Percentiles rank a stretch among this genome's conserved stretches.
Conservation (phyloP, 2,888 invertebrate species). For the Hesperia comma region DNA sequence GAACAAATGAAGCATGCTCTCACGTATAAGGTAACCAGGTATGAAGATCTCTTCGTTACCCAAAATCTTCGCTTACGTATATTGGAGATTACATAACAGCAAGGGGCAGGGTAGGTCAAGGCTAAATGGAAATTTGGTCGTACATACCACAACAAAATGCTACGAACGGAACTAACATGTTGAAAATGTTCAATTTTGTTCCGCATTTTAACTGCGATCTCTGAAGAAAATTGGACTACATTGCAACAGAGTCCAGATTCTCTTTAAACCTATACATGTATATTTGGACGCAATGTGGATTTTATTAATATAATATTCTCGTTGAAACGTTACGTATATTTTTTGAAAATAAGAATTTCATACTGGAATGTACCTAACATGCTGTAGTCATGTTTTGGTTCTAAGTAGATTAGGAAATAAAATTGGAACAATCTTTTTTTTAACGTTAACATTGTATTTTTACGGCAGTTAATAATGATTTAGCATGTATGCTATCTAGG, state of each 20-base stretch:
- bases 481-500: too few relatives aligned
- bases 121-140: slow-evolving; percentile 48
- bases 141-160: slow-evolving; percentile 64
- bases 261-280: neutral
- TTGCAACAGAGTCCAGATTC: slow-evolving; percentile 31
- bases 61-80: slow-evolving; percentile 28
- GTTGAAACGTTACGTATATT: neutral
- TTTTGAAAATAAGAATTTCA: neutral
- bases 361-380: too few relatives aligned
- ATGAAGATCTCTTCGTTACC: slow-evolving; percentile 48
- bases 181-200: slow-evolving; percentile 64
- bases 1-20: slow-evolving; percentile 76
- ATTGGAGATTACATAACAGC: slow-evolving; percentile 20
- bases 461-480: too few relatives aligned
- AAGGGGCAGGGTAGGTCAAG: slow-evolving; percentile 47
- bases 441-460: too few relatives aligned
- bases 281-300: slow-evolving; percentile 9
- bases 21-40: slow-evolving; percentile 62
- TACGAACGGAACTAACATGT: slow-evolving; percentile 62
- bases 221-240: slow-evolving; percentile 44
- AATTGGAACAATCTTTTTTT: too few relatives aligned
- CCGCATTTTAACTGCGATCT: slow-evolving; percentile 56
- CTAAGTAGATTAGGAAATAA: too few relatives aligned
- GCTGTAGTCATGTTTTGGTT: neutral
- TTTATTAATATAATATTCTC: slow-evolving; percentile 11